Conservation (phyloP, 2,888 invertebrate species). For the Metalampra italica region DNA sequence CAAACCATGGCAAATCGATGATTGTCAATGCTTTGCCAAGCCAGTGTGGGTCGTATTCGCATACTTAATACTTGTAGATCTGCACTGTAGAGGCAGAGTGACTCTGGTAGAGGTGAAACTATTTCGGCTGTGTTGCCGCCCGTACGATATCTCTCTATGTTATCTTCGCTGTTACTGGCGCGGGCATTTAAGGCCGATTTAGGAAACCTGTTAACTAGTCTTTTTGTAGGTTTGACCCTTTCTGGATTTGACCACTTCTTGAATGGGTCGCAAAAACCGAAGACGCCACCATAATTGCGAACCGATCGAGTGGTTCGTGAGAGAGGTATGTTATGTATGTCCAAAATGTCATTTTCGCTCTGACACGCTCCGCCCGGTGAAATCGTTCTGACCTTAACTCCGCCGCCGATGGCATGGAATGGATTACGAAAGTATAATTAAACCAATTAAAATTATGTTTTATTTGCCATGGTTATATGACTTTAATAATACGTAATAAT, state of each 20-base stretch:
- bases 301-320: slow-evolving; percentile 51
- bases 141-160: too few relatives aligned
- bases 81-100: too few relatives aligned
- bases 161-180: too few relatives aligned
- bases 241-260: too few relatives aligned
- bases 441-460: slow-evolving; percentile 6
- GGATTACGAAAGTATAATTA: slow-evolving; percentile 6
- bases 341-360: slow-evolving; percentile 69
- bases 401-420: background rate
- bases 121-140: too few relatives aligned
- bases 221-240: too few relatives aligned
- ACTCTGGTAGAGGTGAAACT: too few relatives aligned
- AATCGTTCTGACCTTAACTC: slow-evolving; percentile 5
- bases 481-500: background rate
- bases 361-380: slow-evolving; percentile 23
- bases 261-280: slow-evolving; percentile 39
- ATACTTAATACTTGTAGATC: too few relatives aligned
- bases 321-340: slow-evolving; percentile 68
- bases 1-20: slow-evolving; percentile 42
- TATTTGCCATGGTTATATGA: background rate
- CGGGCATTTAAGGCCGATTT: too few relatives aligned
- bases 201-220: too few relatives aligned
- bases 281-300: slow-evolving; percentile 52
- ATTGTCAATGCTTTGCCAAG: slow-evolving; percentile 21
- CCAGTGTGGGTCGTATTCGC: too few relatives aligned